Evolutionary conservation across 2,113 vertebrate genomes (phyloP), one percentile per base, ranked within the genome.

Genomic region (Hippoglossus stenolepis): DNA sequence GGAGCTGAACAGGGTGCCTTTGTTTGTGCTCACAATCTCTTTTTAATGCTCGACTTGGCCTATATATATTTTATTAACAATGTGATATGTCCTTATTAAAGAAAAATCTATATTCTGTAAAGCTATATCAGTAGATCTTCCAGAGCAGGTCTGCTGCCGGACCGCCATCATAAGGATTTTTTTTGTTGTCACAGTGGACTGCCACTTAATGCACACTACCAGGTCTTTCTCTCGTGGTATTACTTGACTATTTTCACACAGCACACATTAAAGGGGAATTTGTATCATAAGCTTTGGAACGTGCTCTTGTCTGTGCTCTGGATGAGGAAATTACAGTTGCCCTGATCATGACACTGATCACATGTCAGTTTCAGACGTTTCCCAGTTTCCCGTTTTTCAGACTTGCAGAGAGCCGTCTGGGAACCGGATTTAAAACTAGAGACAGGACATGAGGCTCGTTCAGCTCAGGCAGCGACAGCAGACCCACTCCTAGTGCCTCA

Each of bases 1-100:
- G 81, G 73, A 84, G 80, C 49, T 54, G 67, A 83, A 78, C 76
- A 78, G 57, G 72, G 83, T 89, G 90, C 87, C 85, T 92, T 89
- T 70, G 83, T 84, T 75, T 80, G 38, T 78, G 75, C 80, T 88
- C 84, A 83, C 58, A 69, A 66, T 82, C 75, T 80, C 74, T 80
- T 82, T 69, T 79, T 73, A 87, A 80, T 72, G 56, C 73, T 81
- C 69, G 53, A 80, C 80, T 84, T 79, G 80, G 83, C 85, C 88
- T 90, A 71, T 35, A 66, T 84, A 61, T 83, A 74, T 87, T 89
- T 87, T 78, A 87, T 86, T 79, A 87, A 84, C 66, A 62, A 81
- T 80, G 73, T 83, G 73, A 69, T 63, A 57, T 73, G 72, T 82
- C 70, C 79, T 84, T 70, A 77, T 75, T 64, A 82, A 75, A 70